These are phyloP conservation scores for Syngnathus typhle DNA, from an alignment of 2,113 vertebrate species.

Conservation along the genomic window DNA sequence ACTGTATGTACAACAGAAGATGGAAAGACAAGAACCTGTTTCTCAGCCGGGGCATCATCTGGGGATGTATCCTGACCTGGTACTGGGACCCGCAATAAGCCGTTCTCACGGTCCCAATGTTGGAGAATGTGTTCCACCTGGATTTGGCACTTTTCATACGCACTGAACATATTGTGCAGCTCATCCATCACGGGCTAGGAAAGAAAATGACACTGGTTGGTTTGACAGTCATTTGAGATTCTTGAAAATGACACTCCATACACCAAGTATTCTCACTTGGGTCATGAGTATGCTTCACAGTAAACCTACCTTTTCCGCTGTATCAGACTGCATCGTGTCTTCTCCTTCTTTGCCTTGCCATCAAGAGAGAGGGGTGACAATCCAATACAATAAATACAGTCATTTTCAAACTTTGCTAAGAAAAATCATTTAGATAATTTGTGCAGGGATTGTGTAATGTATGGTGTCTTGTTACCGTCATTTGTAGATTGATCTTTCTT, in stretches of 20 bases:
- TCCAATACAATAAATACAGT: neutral
- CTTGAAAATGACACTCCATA: neutral
- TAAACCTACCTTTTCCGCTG: neutral
- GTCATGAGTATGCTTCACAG: neutral
- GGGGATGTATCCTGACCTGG: conserved; percentile 44
- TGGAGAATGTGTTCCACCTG: conserved; percentile 63
- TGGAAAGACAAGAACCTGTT: conserved; percentile 30
- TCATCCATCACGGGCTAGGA: conserved; percentile 47
- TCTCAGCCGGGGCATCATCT: conserved; percentile 52
- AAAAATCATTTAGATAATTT: neutral
- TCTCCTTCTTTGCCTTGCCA: conserved; percentile 40
- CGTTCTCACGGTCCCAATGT: conserved; percentile 78
- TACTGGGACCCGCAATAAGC: conserved; percentile 43
- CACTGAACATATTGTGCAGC: conserved; percentile 67
- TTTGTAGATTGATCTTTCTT: conserved; percentile 17
- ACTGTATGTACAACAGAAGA: neutral
- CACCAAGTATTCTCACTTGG: neutral
- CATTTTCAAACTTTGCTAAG: neutral
- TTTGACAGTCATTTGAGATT: neutral
- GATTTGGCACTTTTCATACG: conserved; percentile 68
- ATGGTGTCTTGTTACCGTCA: conserved; percentile 11
- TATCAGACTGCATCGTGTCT: conserved; percentile 2
- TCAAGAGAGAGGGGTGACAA: neutral
- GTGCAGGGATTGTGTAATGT: neutral
- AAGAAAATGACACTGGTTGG: neutral